Conservation (phyloP, 2,888 invertebrate species). For the Idaea dimidiata region DNA sequence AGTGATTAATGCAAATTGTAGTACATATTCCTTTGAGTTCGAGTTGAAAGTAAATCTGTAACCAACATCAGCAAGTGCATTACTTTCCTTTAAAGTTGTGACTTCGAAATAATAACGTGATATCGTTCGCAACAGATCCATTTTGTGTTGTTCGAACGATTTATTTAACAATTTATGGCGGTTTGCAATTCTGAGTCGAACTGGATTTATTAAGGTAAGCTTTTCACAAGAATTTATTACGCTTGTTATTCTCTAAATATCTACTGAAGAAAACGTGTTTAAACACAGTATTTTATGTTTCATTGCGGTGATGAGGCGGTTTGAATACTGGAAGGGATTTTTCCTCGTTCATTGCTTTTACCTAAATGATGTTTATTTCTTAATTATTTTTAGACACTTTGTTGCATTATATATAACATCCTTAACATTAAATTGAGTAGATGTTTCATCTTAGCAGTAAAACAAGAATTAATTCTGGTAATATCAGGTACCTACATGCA, state of each 20-base stretch:
- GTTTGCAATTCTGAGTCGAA: constrained; percentile 67
- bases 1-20: too few species aligned
- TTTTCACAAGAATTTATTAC: constrained; percentile 63
- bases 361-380: background rate
- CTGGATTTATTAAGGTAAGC: constrained; percentile 71
- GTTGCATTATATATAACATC: background rate
- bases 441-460: too few species aligned
- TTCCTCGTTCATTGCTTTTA: background rate
- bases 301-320: constrained; percentile 2
- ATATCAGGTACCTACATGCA: too few species aligned
- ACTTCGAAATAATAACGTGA: constrained; percentile 45
- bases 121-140: constrained; percentile 46
- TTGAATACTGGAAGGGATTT: background rate
- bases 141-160: constrained; percentile 61
- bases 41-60: background rate
- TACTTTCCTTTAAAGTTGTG: constrained; percentile 31
- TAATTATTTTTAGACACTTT: background rate
- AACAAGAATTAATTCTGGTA: too few species aligned
- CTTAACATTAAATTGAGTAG: background rate
- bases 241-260: constrained; percentile 46
- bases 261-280: constrained; percentile 48
- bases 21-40: too few species aligned
- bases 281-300: constrained; percentile 32
- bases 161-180: constrained; percentile 73
- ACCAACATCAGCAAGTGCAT: background rate